These are phyloP conservation scores for Oryzias curvinotus DNA, from an alignment of 2,113 vertebrate species.

Conservation along the genomic window DNA sequence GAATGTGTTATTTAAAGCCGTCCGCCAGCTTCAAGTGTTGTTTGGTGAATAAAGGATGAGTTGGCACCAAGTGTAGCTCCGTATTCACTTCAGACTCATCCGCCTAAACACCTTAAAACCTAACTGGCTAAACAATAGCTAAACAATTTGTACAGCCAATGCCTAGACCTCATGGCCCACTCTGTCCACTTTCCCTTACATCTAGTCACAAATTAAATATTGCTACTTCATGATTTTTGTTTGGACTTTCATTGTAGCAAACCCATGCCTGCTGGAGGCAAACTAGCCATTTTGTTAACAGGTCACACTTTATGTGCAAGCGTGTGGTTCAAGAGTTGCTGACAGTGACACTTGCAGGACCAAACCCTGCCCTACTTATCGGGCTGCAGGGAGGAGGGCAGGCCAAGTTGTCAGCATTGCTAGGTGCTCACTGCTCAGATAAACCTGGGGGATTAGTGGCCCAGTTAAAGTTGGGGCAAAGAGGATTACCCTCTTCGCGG, in stretches of 20 bases:
- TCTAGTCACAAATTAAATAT: slow-evolving; percentile 36
- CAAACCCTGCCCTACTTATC: slow-evolving; percentile 79
- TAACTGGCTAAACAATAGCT: slow-evolving; percentile 56
- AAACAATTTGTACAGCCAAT: slow-evolving; percentile 58
- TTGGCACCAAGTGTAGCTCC: slow-evolving; percentile 35
- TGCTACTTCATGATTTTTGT: slow-evolving; percentile 41
- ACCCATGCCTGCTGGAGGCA: slow-evolving; percentile 43
- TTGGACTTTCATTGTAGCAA: slow-evolving; percentile 52
- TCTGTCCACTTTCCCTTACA: slow-evolving; percentile 44
- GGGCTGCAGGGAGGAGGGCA: slow-evolving; percentile 69
- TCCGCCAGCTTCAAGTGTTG: slow-evolving; percentile 35
- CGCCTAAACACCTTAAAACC: slow-evolving; percentile 61
- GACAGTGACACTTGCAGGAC: slow-evolving; percentile 77
- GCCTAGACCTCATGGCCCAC: slow-evolving; percentile 38
- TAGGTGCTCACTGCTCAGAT: slow-evolving; percentile 82
- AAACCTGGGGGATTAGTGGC: slow-evolving; percentile 85
- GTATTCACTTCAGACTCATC: slow-evolving; percentile 51
- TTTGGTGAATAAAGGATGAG: slow-evolving; percentile 46
- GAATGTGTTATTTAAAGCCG: slow-evolving; percentile 31
- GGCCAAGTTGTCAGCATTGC: slow-evolving; percentile 77
- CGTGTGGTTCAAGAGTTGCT: slow-evolving; percentile 76
- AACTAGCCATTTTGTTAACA: slow-evolving; percentile 65
- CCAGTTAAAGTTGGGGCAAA: slow-evolving; percentile 84
- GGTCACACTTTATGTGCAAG: slow-evolving; percentile 70
- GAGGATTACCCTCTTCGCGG: slow-evolving; percentile 83